Conservation (phyloP, 35 echinoderm and acorn worm genomes). For the Stichopus chloronotus region DNA sequence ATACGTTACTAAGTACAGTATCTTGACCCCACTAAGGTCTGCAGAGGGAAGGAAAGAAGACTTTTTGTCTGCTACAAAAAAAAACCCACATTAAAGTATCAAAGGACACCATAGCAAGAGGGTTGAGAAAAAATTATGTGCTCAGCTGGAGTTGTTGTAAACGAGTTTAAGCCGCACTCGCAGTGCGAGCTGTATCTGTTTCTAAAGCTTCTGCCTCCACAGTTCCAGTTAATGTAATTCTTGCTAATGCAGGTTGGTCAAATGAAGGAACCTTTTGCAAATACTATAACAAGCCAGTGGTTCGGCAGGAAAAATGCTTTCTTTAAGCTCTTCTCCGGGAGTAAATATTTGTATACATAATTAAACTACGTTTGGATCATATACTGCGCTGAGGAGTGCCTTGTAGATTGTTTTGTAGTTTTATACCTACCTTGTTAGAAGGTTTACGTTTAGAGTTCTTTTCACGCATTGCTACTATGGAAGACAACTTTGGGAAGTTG, state of each 20-base stretch:
- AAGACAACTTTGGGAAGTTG: neutral
- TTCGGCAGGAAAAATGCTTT: neutral
- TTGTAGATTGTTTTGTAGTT: conserved; percentile 2
- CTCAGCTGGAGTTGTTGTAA: conserved; percentile 20
- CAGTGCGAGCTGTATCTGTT: neutral
- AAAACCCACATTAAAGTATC: neutral
- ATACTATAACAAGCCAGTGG: conserved; percentile 40
- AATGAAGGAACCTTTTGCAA: conserved; percentile 46
- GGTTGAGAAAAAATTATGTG: conserved; percentile 19
- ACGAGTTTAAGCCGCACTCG: conserved; percentile 31
- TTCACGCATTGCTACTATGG: neutral
- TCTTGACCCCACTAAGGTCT: neutral
- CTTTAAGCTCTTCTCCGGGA: neutral
- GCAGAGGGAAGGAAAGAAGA: neutral
- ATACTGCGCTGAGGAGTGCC: neutral
- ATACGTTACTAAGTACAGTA: conserved; percentile 21
- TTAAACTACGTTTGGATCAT: neutral
- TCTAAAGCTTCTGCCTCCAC: neutral
- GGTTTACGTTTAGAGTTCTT: neutral
- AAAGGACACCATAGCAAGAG: conserved; percentile 36
- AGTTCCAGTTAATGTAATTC: conserved; percentile 28
- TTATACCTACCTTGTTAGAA: neutral
- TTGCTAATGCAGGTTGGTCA: conserved; percentile 12
- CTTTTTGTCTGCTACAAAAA: conserved; percentile 28
- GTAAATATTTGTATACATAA: neutral